Conservation (phyloP, 2,113 vertebrate species). For the Andinoacara biseriatus region DNA sequence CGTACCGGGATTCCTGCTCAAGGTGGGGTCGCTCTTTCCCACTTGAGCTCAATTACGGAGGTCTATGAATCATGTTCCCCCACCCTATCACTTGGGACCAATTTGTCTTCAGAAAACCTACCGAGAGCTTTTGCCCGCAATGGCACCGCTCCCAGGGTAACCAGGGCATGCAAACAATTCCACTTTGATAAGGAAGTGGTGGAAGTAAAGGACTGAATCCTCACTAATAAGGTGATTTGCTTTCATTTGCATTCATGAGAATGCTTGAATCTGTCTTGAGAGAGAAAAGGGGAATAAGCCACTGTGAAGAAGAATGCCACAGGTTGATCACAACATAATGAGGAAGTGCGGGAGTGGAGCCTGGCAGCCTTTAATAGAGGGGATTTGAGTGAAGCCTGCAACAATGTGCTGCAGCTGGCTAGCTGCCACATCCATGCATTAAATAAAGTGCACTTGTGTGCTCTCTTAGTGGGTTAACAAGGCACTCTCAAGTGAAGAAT, state of each 20-base stretch:
- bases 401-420: conserved; percentile 58
- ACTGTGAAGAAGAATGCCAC: conserved; percentile 4
- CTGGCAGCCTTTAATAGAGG: conserved; percentile 37
- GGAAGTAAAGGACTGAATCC: background rate
- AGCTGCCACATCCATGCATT: conserved; percentile 65
- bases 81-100: background rate
- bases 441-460: conserved; percentile 74
- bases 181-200: background rate
- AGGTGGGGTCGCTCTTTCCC: background rate
- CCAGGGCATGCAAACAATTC: background rate
- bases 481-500: conserved; percentile 51
- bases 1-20: background rate
- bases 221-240: conserved; percentile 15
- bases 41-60: background rate
- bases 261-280: background rate
- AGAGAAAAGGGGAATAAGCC: conserved; percentile 2
- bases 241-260: conserved; percentile 39
- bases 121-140: background rate
- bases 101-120: conserved; percentile 4
- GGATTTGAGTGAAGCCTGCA: conserved; percentile 61
- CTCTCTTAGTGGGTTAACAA: conserved; percentile 68
- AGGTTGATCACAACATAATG: conserved; percentile 55
- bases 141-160: background rate
- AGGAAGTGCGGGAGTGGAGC: conserved; percentile 23
- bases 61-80: background rate